phyloP scores from a whole-genome alignment of 2,888 invertebrate species.

The Parelbella ahira region DNA sequence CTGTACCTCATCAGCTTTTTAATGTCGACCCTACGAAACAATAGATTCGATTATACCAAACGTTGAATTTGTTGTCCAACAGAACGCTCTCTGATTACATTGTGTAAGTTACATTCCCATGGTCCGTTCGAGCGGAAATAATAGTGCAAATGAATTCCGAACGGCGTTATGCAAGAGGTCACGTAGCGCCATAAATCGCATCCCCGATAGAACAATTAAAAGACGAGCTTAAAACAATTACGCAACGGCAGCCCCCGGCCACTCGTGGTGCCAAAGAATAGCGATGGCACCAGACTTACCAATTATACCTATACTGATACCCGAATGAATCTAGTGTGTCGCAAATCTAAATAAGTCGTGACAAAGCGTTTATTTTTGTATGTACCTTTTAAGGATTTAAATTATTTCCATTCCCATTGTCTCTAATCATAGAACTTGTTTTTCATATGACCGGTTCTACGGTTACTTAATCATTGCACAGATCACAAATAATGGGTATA shows the following conservation, averaged over 20 bases:
- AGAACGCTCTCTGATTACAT: slow-evolving; percentile 66
- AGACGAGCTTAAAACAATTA: slow-evolving; percentile 80
- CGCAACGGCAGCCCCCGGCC: slow-evolving; percentile 70
- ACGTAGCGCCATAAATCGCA: slow-evolving; percentile 74
- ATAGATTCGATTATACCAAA: slow-evolving; percentile 38
- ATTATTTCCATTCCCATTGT: too few species aligned
- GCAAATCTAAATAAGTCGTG: too few species aligned
- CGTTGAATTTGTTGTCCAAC: slow-evolving; percentile 46
- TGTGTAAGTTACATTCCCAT: slow-evolving; percentile 67
- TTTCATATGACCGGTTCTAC: too few species aligned
- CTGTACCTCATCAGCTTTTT: slow-evolving; percentile 6
- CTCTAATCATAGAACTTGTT: too few species aligned
- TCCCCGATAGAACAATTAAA: slow-evolving; percentile 79
- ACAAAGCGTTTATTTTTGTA: too few species aligned
- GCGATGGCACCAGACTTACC: too few species aligned
- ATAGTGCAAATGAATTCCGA: slow-evolving; percentile 71
- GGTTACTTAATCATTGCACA: slow-evolving; percentile 4
- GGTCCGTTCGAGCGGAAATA: slow-evolving; percentile 68
- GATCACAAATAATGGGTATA: slow-evolving; percentile 19
- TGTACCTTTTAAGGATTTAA: too few species aligned
- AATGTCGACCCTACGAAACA: slow-evolving; percentile 22
- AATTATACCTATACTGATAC: too few species aligned
- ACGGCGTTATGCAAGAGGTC: slow-evolving; percentile 67
- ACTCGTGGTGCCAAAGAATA: slow-evolving; percentile 58
- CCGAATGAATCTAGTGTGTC: too few species aligned